phyloP scores from a whole-genome alignment of 2,888 invertebrate genomes.

The Diarsia brunnea region DNA sequence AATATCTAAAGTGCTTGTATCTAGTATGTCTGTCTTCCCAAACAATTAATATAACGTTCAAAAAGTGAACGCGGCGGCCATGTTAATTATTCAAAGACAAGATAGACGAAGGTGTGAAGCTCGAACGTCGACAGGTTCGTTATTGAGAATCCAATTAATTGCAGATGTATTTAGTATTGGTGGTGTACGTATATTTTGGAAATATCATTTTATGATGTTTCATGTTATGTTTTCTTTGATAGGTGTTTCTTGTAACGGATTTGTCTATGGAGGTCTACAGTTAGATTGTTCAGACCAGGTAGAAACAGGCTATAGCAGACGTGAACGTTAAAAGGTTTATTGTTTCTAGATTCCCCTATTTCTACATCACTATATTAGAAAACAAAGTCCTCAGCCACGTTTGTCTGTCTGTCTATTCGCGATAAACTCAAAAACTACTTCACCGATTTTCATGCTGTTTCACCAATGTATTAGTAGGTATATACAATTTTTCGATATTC shows the following conservation, averaged over 20 bases:
- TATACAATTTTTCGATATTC: no score
- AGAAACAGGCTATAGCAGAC: background rate
- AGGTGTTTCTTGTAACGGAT: background rate
- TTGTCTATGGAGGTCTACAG: background rate
- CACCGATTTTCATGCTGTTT: no score
- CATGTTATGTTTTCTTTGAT: background rate
- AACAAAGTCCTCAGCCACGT: no score
- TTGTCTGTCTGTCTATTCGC: no score
- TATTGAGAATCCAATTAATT: conserved; percentile 40
- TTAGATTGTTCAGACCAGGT: no score
- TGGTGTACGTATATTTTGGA: conserved; percentile 11
- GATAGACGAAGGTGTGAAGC: conserved; percentile 33
- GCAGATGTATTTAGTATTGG: conserved; percentile 17
- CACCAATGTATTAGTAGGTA: no score
- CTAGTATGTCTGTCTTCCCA: background rate
- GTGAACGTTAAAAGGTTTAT: background rate
- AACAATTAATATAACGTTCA: conserved; percentile 51
- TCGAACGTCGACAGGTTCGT: conserved; percentile 30
- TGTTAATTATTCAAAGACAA: conserved; percentile 49
- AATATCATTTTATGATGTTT: conserved; percentile 7
- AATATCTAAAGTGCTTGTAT: conserved; percentile 4
- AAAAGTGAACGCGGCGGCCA: conserved; percentile 40
- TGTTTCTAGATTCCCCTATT: background rate
- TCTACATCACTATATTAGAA: no score
- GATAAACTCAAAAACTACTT: no score